Base-by-base conservation (phyloP, 2,113 vertebrate species). In the Rhizomys pruinosus region DNA sequence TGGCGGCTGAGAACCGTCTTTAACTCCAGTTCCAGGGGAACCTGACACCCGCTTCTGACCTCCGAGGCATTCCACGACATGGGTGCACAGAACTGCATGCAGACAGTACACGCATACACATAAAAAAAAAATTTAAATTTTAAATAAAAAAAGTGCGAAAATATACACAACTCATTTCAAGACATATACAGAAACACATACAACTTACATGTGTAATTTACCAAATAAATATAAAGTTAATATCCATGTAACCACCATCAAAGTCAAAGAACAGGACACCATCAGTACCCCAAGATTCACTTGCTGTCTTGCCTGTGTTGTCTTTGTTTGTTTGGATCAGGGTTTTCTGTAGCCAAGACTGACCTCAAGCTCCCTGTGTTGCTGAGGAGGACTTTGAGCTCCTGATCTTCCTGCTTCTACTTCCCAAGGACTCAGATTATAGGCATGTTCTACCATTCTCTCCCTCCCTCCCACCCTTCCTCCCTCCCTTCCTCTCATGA, bases 161-260 rank as follows among this genome's bases (percentile, higher is more conserved):
- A 44, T 11, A 20, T 2, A 68, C 66, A 66, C 66, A 22, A 42
- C 81, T 47, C 64, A 66, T 94, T 84, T 90, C 73, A 69, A 85
- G 27, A n/a, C 52, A 77, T 85, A 88, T 0, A 17, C 16, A 47
- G 15, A 69, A 80, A 8, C 73, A 52, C 6, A 22, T 72, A 84
- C 8, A 80, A 87, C 19, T 73, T 78, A 63, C 7, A 61, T 37
- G 6, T 94, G 61, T 44, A 93, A 47, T 84, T 87, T 93, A 73
- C 47, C 2, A 80, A 52, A 73, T 37, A 81, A 81, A 86, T 76
- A 39, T 81, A 80, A 92, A 89, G 27, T 39, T 92, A 68, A 81
- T 5, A 84, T 42, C 32, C 29, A 8, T 84, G 12, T 81, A 76
- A 68, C 47, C 39, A 44, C 55, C 47, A 47, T 37, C 37, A 77